A percentile compares a stretch with the other conserved stretches of the same genome.
Conservation (phyloP, 2,113 vertebrate genomes). For the Centropus unirufus region DNA sequence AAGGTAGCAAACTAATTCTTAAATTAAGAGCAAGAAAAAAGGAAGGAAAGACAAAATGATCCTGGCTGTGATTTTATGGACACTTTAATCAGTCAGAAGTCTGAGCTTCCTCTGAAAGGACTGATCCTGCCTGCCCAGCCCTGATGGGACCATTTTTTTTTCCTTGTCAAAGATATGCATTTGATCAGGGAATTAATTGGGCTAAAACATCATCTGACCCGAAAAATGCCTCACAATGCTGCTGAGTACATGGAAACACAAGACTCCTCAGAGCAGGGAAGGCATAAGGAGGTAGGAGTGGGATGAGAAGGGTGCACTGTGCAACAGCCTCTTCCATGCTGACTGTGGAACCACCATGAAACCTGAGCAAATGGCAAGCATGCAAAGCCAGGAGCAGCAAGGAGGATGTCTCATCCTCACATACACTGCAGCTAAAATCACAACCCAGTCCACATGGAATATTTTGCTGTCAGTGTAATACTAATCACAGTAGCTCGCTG, state of each 20-base stretch:
- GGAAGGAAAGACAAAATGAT: accelerated
- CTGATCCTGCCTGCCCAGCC: neutral
- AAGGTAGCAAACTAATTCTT: neutral
- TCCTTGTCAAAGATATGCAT: neutral
- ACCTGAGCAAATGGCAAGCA: neutral
- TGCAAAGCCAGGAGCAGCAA: neutral
- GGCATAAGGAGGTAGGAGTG: neutral
- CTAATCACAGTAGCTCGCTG: neutral
- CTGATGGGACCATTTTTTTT: neutral
- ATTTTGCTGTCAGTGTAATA: neutral
- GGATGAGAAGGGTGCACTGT: accelerated
- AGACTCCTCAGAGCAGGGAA: accelerated
- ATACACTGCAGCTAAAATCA: neutral
- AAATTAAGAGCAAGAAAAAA: neutral
- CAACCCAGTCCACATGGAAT: neutral
- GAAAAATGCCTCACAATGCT: accelerated
- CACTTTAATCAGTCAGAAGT: neutral
- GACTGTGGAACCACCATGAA: accelerated
- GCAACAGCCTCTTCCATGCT: neutral
- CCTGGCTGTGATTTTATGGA: neutral
- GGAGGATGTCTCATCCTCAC: neutral
- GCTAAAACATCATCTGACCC: neutral
- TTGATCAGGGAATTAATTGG: neutral
- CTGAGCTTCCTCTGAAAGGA: neutral
- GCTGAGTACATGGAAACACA: neutral